These are phyloP conservation scores for Chymomyza caudatula DNA, from an alignment of 2,888 invertebrate species.

Conservation along the genomic window DNA sequence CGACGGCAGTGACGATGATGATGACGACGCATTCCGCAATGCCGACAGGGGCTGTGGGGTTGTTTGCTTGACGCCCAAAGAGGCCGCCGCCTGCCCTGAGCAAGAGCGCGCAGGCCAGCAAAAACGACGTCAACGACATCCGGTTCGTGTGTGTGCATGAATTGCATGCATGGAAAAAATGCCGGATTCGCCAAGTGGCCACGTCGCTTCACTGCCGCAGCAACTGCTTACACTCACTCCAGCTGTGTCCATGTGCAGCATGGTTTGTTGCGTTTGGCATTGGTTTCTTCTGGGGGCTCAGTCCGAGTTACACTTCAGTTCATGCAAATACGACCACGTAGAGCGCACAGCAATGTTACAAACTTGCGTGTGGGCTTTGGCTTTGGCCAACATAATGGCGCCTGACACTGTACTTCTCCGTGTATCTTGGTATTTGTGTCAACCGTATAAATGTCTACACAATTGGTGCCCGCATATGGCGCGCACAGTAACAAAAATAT, in stretches of 20 bases:
- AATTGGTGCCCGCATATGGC: neutral
- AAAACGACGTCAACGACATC: neutral
- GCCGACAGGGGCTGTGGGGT: constrained; percentile 4
- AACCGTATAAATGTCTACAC: neutral
- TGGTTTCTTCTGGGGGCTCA: neutral
- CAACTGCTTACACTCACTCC: neutral
- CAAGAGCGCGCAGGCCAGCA: neutral
- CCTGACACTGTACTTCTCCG: neutral
- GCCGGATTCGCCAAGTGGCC: neutral
- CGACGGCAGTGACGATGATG: neutral
- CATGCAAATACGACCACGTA: neutral
- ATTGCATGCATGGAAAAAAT: neutral
- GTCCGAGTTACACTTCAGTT: neutral
- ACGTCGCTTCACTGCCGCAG: neutral
- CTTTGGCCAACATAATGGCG: neutral
- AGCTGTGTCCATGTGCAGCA: neutral
- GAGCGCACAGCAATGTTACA: neutral
- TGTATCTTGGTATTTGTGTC: neutral
- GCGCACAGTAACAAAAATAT: constrained; percentile 3
- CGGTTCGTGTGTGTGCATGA: neutral
- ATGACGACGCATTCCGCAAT: constrained; percentile 40
- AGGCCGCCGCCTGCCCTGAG: neutral
- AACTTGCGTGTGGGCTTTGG: neutral
- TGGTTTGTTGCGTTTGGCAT: neutral
- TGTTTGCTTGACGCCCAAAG: neutral